A percentile compares a stretch with the other conserved stretches of the same genome.
Conservation (phyloP, 1,140 invertebrate genomes). For the Lordiphosa collinella region DNA sequence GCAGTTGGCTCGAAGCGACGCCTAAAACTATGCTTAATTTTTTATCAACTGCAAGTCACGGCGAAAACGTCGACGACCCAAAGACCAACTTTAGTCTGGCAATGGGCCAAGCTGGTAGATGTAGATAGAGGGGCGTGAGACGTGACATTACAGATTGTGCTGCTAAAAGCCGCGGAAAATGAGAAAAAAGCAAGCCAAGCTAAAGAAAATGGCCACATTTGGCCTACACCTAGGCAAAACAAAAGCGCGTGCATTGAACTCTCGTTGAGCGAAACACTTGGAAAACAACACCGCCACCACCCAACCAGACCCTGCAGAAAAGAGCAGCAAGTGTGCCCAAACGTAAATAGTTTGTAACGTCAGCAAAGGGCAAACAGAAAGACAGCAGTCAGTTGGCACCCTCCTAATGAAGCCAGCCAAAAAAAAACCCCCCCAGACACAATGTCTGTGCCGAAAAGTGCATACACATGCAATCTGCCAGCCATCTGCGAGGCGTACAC, state of each 20-base stretch:
- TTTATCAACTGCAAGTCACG: conserved; percentile 59
- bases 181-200: conserved; percentile 15
- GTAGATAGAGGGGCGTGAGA: conserved; percentile 2
- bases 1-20: conserved; percentile 43
- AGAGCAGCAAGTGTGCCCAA: conserved; percentile 20
- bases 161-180: conserved; percentile 56
- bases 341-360: conserved; percentile 62
- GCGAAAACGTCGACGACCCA: conserved; percentile 1
- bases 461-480: conserved; percentile 49
- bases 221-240: conserved; percentile 52
- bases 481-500: conserved; percentile 71
- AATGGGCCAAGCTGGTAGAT: conserved; percentile 35
- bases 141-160: conserved; percentile 41
- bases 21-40: conserved; percentile 71
- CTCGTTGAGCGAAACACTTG: conserved; percentile 21
- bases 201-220: conserved; percentile 61
- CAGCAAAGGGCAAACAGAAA: conserved; percentile 39
- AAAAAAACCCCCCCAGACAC: conserved; percentile 42
- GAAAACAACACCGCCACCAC: not conserved
- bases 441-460: conserved; percentile 60
- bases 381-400: conserved; percentile 44
- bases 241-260: conserved; percentile 67
- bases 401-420: conserved; percentile 69
- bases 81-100: conserved; percentile 39
- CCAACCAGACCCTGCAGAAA: not conserved